Conservation (phyloP, 2,888 invertebrate genomes). For the Cephus rjabovi region DNA sequence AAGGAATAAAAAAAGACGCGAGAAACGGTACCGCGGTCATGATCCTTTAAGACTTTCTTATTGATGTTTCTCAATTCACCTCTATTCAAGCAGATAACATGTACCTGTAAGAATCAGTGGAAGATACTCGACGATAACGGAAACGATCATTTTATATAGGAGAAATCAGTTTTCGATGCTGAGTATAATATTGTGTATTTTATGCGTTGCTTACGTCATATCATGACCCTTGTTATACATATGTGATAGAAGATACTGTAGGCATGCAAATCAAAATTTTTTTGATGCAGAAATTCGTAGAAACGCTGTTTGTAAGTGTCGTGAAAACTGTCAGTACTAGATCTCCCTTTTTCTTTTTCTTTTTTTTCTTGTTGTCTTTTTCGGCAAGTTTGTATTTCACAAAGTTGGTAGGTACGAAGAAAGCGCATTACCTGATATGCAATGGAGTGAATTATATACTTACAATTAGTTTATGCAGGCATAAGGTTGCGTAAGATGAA, state of each 20-base stretch:
- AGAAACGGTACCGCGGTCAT: background rate
- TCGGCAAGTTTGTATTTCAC: background rate
- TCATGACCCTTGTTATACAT: background rate
- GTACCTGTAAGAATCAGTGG: background rate
- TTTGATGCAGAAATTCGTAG: too few relatives aligned
- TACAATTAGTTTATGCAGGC: background rate
- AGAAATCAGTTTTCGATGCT: background rate
- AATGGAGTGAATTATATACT: background rate
- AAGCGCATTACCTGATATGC: background rate
- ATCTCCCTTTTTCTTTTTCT: slow-evolving; percentile 32
- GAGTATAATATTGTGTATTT: background rate
- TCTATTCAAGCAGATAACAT: background rate
- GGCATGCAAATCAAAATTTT: too few relatives aligned
- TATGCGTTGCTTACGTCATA: background rate
- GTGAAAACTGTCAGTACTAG: slow-evolving; percentile 33
- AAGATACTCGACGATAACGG: background rate
- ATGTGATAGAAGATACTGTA: background rate
- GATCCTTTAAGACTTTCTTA: background rate
- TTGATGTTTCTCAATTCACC: background rate
- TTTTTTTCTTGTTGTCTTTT: background rate
- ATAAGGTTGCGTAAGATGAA: background rate
- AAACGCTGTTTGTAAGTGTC: background rate
- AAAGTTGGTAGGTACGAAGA: background rate
- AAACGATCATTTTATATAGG: background rate
- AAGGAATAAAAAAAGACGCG: background rate